Base-by-base conservation (phyloP, 2,888 invertebrate species). In the Agrenia bidenticulata region DNA sequence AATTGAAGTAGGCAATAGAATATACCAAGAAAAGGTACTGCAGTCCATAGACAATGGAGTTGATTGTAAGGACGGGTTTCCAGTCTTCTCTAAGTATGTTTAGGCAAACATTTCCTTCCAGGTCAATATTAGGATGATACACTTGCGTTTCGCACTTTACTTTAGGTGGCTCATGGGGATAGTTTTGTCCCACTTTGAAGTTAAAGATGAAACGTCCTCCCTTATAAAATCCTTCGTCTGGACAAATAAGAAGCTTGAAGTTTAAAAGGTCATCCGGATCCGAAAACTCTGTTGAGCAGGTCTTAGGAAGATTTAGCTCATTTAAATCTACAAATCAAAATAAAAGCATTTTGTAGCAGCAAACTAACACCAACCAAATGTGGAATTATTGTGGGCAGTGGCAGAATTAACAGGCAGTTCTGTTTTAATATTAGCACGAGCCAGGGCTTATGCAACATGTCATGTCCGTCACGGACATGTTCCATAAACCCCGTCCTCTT, bases 1-100 rank as follows among this genome's bases (percentile, higher is more conserved):
- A n/a, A 32, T 7, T 32, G 32, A 32, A 32, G n/a, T n/a, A n/a
- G n/a, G n/a, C n/a, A n/a, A n/a, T n/a, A n/a, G n/a, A n/a, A n/a
- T n/a, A n/a, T 81, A 93, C 94, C 87, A 96, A 83, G 81, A 97
- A 97, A 79, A 97, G 87, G 85, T 95, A 97, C 81, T 96, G 96
- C 78, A 98, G 85, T 75, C 97, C 97, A 82, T 97, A 97, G 64
- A 98, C 93, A 82, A 98, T 93, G 74, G 96, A 94, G 82, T 94
- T 97, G 77, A 98, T 93, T 66, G 96, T 97, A 77, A 98, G 85
- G 70, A 97, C 97, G 66, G 97, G 97, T 82, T 98, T 98, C 97
- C 97, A 98, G 83, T 98, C 97, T 86, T 97, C 96, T 78, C 96
- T 86, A 78, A 97, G 85, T 80, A 98, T 97, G 82, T 98, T 98